Base-by-base conservation (phyloP, 2,888 invertebrate genomes). In the Drosophila anceps region DNA sequence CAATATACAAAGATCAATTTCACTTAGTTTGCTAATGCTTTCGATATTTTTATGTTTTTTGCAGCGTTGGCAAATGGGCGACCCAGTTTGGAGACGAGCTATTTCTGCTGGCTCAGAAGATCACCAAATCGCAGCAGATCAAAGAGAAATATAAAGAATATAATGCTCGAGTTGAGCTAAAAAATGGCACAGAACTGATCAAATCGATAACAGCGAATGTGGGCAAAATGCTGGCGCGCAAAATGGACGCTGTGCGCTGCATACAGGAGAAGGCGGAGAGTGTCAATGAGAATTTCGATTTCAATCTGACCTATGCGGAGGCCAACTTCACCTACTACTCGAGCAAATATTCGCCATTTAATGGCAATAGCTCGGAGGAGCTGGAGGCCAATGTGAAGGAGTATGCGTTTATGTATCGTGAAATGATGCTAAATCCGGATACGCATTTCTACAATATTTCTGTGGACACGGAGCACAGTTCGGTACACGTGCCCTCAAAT, bases 401-500 rank as follows among this genome's bases (percentile, higher is more conserved):
- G 0, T 92, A 92, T 74, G 79, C 76, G 8, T 74, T 69, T 41
- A 93, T 93, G 92, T 96, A 95, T 88, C 93, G 94, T 82, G 85
- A 91, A 58, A 94, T 96, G 90, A 88, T 93, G 10, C 91, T 97
- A 27, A 95, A 95, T 87, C 94, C 94, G 65, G 96, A 97, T 91
- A 95, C 96, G 0, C 97, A 97, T 92, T 98, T 98, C 93, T 97
- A 97, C 92, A 95, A 97, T 91, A 95, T 97, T 73, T 95, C 95
- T 41, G 96, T 97, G 15, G 97, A 97, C 92, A 96, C 96, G 13
- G 95, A 94, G 65, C 94, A 95, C 83, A 98, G 98, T 91, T 96
- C 98, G 73, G 97, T 98, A 57, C 98, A 99, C 92, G 96, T 98
- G 31, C 98, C 99, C 6, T 97, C 98, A 35, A 98, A 98, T 94